Base-by-base conservation (phyloP, 2,113 vertebrate genomes). In the Corythornis cristatus region DNA sequence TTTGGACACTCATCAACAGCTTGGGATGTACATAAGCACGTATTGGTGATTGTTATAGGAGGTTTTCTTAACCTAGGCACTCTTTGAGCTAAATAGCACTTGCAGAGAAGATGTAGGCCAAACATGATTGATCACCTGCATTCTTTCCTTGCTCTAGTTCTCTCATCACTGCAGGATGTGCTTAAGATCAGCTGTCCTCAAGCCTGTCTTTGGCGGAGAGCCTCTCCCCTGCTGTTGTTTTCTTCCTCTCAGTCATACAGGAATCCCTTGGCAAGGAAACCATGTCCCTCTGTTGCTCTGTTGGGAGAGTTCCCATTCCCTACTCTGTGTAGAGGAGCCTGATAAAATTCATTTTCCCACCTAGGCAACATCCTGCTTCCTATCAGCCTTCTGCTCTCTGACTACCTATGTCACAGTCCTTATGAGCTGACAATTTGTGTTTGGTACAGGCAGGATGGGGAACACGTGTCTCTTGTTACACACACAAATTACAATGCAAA, bases 171-270 rank as follows among this genome's bases (percentile, higher is more conserved):
- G 6, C 73, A 77, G 71, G 71, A 89, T 94, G 60, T 80, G 57
- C 83, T 88, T 23, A 17, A 37, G 23, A 91, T 85, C 67, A 90
- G 81, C 57, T 89, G 87, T 58, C 70, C 67, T 91, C 60, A 21
- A 65, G 37, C 23, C 51, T 1, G 9, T 51, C 72, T 93, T 85
- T 91, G 93, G 67, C 79, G 62, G 56, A 37, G 15, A 68, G 21
- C 58, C 26, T 87, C 93, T 92, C 45, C 54, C 71, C 82, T 61
- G 66, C 85, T 87, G 82, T 45, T 91, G 88, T 88, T 94, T 95
- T 93, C 92, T 91, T 96, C 72, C 68, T 89, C 50, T 83, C 43
- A 80, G 76, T 82, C 80, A 77, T 66, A 80, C 25, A 76, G 85
- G 75, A 62, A 83, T 88, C 78, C 56, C 46, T 80, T 9, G 0